Evolutionary conservation across 2,888 invertebrate genomes (phyloP).

Genomic region (Rhimphoctona megacephalus): DNA sequence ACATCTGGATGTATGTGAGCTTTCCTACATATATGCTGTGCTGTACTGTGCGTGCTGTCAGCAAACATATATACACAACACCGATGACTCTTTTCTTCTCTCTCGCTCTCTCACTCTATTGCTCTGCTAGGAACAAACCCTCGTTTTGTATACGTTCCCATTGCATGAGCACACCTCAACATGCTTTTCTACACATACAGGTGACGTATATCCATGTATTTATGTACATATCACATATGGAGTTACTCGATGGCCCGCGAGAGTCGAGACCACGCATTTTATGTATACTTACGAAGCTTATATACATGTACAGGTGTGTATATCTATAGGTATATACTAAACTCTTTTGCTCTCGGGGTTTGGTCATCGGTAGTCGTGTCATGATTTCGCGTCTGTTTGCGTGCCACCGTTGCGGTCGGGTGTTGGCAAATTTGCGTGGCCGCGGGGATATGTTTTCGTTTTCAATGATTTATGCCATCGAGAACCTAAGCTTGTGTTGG

Average conservation of each 20-base stretch:
- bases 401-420: conserved; percentile 82
- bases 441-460: conserved; percentile 85
- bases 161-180: conserved; percentile 26
- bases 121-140: conserved; percentile 25
- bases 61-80: conserved; percentile 45
- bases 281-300: conserved; percentile 67
- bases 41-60: conserved; percentile 23
- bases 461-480: conserved; percentile 84
- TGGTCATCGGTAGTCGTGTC: conserved; percentile 78
- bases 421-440: conserved; percentile 85
- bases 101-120: neutral
- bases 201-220: conserved; percentile 2
- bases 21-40: conserved; percentile 22
- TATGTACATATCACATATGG: conserved; percentile 41
- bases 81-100: conserved; percentile 39
- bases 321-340: conserved; percentile 1
- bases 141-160: neutral
- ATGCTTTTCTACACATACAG: conserved; percentile 10
- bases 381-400: conserved; percentile 84
- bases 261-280: conserved; percentile 46
- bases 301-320: conserved; percentile 54
- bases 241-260: conserved; percentile 34
- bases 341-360: conserved; percentile 50
- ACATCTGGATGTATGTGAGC: conserved; percentile 38
- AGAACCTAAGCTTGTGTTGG: conserved; percentile 75